Base-by-base conservation (phyloP, 2,113 vertebrate genomes). In the Protomyctophum bolini region DNA sequence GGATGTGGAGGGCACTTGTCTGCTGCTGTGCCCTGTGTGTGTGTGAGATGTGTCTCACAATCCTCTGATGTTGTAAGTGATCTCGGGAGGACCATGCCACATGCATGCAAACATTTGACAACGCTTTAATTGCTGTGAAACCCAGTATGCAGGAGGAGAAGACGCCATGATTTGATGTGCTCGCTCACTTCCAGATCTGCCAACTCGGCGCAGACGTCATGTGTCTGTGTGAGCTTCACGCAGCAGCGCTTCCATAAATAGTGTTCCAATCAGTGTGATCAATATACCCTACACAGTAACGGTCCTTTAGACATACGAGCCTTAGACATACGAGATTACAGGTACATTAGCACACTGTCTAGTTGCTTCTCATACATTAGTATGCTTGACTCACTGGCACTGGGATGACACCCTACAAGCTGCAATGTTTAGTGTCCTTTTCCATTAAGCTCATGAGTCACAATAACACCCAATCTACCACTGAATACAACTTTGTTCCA, bases 1-100 rank as follows among this genome's bases (percentile, higher is more conserved):
- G n/a, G n/a, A n/a, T 3, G 33, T 41, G 33, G 33, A 71, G 73
- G 57, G 63, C 66, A 33, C 69, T 63, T 41, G 58, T 57, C 54
- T 76, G 66, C 58, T 58, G 14, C 55, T 41, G 75, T 33, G 57
- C 21, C 57, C 57, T 5, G 2, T 73, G 72, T 67, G 14, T 33
- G 21, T 73, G 72, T 67, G 14, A 21, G 21, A 64, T 65, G 71
- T 6, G 5, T 65, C 63, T 45, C 76, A 59, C 62, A 28, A 63
- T 82, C 76, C 64, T 50, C 9, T 60, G 70, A 83, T 72, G 70
- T 70, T 28, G 33, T 68, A 45, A 82, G 73, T 76, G 41, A 72
- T 70, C 58, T 28, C 29, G 54, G 54, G 70, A 70, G 57, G 21
- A 10, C 57, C 29, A 28, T 58, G 57, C 70, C 69, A 73, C 50